phyloP scores from a whole-genome alignment of 2,113 vertebrate species.

The Bungarus multicinctus region DNA sequence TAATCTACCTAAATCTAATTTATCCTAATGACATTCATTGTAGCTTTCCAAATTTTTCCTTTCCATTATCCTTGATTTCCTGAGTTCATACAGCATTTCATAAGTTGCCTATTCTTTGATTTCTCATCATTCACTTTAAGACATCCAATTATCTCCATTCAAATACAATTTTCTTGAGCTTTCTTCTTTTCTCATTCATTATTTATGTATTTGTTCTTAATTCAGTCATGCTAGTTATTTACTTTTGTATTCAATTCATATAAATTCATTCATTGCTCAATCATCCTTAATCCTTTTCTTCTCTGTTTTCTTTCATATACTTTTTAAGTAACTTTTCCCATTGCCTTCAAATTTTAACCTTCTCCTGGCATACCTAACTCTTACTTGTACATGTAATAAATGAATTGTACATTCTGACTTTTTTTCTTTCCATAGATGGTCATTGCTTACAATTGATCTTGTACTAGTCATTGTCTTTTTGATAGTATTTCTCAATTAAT shows the following conservation, averaged over 20 bases:
- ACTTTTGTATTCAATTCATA: background rate
- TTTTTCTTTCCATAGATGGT: background rate
- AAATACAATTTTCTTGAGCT: background rate
- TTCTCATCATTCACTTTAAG: background rate
- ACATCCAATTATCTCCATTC: background rate
- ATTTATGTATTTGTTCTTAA: background rate
- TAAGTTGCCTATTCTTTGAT: background rate
- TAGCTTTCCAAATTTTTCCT: background rate
- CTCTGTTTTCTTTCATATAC: background rate
- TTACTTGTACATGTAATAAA: background rate
- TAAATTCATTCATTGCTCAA: background rate
- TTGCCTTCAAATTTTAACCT: background rate
- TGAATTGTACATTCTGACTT: background rate
- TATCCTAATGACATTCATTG: background rate
- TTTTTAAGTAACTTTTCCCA: background rate
- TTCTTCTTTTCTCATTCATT: background rate
- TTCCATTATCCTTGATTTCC: background rate
- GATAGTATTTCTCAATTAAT: background rate
- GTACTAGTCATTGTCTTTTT: background rate
- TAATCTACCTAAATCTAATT: background rate
- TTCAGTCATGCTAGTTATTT: background rate
- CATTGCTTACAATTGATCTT: background rate
- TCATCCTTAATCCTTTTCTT: background rate
- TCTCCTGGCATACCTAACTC: background rate
- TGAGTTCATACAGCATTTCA: background rate